A percentile compares a stretch with the other conserved stretches of the same genome.
Conservation (phyloP, 2,113 vertebrate genomes). For the Sinocyclocheilus maitianheensis region DNA sequence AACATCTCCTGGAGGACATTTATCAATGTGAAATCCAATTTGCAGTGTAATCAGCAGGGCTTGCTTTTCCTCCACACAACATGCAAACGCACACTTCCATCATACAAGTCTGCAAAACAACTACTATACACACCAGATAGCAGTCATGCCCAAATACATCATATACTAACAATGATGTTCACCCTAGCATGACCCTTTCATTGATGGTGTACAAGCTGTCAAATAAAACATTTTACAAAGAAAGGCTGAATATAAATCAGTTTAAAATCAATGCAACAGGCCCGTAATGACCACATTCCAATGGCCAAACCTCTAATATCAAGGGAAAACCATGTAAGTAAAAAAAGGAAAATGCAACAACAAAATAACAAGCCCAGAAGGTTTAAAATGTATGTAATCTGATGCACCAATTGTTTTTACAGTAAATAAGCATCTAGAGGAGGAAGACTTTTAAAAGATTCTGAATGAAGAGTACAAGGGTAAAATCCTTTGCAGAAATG, state of each 20-base stretch:
- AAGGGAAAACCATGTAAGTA: neutral
- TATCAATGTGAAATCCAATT: slow-evolving; percentile 46
- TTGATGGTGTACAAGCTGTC: neutral
- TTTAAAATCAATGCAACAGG: neutral
- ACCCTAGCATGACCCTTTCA: neutral
- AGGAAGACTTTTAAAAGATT: neutral
- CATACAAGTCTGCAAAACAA: neutral
- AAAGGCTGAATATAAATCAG: neutral
- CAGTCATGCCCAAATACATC: neutral
- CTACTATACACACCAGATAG: neutral
- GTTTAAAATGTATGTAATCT: neutral
- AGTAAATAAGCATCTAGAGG: neutral
- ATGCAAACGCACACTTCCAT: neutral
- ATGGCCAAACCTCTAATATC: neutral
- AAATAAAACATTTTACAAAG: neutral
- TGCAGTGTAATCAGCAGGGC: slow-evolving; percentile 12
- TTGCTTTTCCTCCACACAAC: slow-evolving; percentile 13
- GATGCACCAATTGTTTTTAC: neutral
- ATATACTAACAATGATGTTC: neutral
- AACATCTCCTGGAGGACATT: slow-evolving; percentile 21
- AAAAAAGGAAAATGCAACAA: no score
- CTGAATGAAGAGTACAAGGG: no score
- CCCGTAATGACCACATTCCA: neutral
- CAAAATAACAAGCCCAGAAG: neutral
- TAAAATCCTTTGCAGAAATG: neutral